Evolutionary conservation across 1,140 invertebrate genomes (phyloP).

Genomic region (Drosophila persimilis): DNA sequence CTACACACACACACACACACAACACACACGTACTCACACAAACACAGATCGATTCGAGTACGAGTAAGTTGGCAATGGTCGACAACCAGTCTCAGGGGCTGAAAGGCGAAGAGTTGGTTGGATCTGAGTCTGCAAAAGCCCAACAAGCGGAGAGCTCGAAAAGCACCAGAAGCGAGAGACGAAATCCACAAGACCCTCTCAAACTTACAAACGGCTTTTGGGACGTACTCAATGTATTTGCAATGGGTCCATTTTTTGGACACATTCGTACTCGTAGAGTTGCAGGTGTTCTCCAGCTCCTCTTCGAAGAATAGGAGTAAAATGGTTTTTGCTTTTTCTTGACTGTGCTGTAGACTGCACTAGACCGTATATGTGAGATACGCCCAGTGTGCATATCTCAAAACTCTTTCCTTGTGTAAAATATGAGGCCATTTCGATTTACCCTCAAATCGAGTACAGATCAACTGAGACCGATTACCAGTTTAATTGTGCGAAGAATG

Average conservation of each 20-base stretch:
- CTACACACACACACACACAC: conserved; percentile 9
- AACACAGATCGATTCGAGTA: conserved; percentile 7
- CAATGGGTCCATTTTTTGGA: conserved; percentile 24
- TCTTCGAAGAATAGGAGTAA: neutral
- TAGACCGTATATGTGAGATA: too few species aligned
- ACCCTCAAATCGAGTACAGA: neutral
- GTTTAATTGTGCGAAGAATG: too few species aligned
- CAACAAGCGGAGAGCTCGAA: conserved; percentile 14
- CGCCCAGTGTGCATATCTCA: too few species aligned
- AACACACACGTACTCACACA: conserved; percentile 18
- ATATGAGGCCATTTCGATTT: neutral
- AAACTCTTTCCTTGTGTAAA: too few species aligned
- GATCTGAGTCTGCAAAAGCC: conserved; percentile 22
- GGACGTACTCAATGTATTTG: too few species aligned
- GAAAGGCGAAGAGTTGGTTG: conserved; percentile 21
- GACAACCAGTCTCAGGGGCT: conserved; percentile 44
- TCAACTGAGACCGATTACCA: neutral
- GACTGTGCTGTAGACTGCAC: too few species aligned
- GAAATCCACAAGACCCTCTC: conserved; percentile 43
- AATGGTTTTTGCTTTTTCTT: too few species aligned
- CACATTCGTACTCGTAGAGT: conserved; percentile 24
- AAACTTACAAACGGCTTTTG: conserved; percentile 27
- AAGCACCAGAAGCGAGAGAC: conserved; percentile 51
- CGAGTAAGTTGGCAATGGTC: conserved; percentile 22
- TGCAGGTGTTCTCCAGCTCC: conserved; percentile 23